Evolutionary conservation across 1,140 invertebrate species (phyloP), one percentile per base, ranked within the genome.

Genomic region (Drosophila grimshawi): DNA sequence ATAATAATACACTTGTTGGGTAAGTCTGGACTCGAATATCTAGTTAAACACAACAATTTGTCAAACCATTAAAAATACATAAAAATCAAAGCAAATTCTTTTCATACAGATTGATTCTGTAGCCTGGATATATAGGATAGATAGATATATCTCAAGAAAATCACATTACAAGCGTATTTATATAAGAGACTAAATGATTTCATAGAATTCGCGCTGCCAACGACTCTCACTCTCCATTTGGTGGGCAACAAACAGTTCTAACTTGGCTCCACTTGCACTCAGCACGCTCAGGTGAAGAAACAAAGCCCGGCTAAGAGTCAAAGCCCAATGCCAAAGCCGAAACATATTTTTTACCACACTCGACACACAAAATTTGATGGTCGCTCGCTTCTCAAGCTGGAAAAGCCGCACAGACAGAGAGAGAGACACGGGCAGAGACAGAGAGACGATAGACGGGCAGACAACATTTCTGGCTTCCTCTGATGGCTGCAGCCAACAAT

Each of bases 401-500:
- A 66, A 81, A 71, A 74, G 74, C 67, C 62, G 49, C 59, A 49
- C 33, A 78, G 66, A 59, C 39, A 1, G 19, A 19, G 19, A 19
- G 19, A 1, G 19, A 19, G 19, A 19, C 19, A 19, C 19, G 19
- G 19, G 19, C 19, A 19, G 19, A 19, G 19, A 19, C 19, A 19
- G 19, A 19, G 19, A 19, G 19, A 19, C 19, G 19, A n/a, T n/a
- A n/a, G 52, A 37, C 33, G 6, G 3, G n/a, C 39, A 43, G 39
- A 43, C 39, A n/a, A 41, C 56, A 30, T 32, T 48, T 61, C 10
- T 61, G 63, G 63, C 52, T 65, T 59, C 43, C 39, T 67, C 52
- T 62, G 52, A 62, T 75, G 72, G 59, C 64, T 63, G 81, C 78
- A 63, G 66, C 78, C 78, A 63, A 69, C 78, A 83, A 81, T 83